phyloP scores from a whole-genome alignment of 2,113 vertebrate species.

The Eudyptes chrysolophus region DNA sequence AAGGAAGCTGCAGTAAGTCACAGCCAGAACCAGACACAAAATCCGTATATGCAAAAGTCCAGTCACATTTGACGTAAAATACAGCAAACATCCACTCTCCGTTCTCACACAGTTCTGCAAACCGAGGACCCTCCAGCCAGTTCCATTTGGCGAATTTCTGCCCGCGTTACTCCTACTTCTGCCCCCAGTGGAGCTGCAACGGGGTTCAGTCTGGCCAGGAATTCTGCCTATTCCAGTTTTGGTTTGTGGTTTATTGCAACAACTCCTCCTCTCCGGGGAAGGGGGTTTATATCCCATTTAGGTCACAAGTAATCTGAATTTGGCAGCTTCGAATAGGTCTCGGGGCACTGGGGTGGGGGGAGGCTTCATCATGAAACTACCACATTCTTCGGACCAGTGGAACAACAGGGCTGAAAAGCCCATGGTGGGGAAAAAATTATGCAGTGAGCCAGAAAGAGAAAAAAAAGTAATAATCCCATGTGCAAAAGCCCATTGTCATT shows the following conservation, averaged over 20 bases:
- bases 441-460: neutral
- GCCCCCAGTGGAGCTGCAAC: neutral
- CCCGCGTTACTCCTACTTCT: neutral
- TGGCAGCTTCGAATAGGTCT: neutral
- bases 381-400: neutral
- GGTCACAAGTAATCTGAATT: neutral
- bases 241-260: neutral
- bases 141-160: neutral
- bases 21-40: neutral
- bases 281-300: neutral
- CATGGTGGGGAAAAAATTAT: neutral
- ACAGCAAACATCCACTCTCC: rapidly evolving
- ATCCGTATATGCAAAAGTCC: neutral
- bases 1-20: constrained; percentile 13
- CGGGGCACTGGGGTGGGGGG: neutral
- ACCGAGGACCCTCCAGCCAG: neutral
- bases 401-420: neutral
- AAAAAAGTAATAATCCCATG: neutral
- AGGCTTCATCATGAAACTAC: neutral
- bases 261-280: neutral
- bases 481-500: neutral
- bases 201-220: neutral
- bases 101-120: neutral
- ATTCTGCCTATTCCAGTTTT: neutral
- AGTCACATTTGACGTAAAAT: neutral